Evolutionary conservation across 1,140 invertebrate species (phyloP).

Genomic region (Euwallacea fornicatus): DNA sequence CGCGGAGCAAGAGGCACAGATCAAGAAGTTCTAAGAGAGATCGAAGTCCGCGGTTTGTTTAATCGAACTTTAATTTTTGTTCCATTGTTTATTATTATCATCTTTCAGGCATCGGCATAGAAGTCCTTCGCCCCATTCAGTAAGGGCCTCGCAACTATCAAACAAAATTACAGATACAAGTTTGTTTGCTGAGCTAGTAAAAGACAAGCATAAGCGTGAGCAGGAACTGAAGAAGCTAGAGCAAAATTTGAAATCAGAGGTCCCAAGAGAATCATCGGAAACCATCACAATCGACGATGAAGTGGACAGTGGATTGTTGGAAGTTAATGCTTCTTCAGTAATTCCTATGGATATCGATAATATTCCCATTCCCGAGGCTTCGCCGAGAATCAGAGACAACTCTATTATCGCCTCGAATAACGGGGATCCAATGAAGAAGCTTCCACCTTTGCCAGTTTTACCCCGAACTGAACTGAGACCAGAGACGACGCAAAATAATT

Average conservation of each 20-base stretch:
- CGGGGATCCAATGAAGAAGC: not conserved
- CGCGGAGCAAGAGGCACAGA: conserved; percentile 44
- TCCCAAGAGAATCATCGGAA: conserved; percentile 8
- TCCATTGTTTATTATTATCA: not conserved
- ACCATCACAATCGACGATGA: conserved; percentile 38
- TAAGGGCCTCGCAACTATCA: conserved; percentile 49
- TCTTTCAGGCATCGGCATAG: conserved; percentile 42
- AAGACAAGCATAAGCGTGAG: conserved; percentile 78
- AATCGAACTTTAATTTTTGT: not conserved
- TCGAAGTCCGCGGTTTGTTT: conserved; percentile 42
- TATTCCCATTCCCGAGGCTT: conserved; percentile 44
- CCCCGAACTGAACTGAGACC: not conserved
- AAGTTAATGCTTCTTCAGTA: not conserved
- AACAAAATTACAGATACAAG: conserved; percentile 76
- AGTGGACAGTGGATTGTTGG: conserved; percentile 33
- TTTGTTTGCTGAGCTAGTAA: conserved; percentile 84
- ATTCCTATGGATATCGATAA: conserved; percentile 51
- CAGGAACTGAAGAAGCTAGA: conserved; percentile 70
- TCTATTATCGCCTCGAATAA: not conserved
- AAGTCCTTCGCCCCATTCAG: conserved; percentile 52
- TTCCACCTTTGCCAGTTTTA: not conserved
- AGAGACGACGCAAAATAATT: not conserved
- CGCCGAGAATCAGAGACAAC: conserved; percentile 13
- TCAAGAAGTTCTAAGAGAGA: conserved; percentile 52
- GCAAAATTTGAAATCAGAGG: conserved; percentile 58